phyloP scores from a whole-genome alignment of 1,140 invertebrate genomes.

The Apis cerana region DNA sequence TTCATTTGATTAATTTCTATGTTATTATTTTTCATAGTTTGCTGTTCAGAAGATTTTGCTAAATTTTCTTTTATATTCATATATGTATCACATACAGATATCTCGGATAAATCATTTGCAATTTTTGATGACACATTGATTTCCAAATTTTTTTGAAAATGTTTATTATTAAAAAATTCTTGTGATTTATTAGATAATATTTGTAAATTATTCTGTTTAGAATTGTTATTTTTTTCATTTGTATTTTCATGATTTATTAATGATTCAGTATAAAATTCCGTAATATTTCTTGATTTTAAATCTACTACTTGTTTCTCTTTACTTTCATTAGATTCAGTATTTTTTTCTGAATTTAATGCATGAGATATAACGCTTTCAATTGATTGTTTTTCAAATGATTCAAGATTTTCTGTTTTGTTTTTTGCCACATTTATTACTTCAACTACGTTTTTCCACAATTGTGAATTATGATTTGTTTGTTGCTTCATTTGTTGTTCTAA shows the following conservation, averaged over 20 bases:
- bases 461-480: constrained; percentile 8
- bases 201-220: neutral
- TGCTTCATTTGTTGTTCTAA: constrained; percentile 37
- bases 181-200: neutral
- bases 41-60: neutral
- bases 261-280: neutral
- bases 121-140: neutral
- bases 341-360: no score
- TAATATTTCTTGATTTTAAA: neutral
- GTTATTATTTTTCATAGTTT: neutral
- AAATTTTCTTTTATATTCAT: neutral
- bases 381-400: neutral
- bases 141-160: neutral
- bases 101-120: no score
- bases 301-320: neutral
- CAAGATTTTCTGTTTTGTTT: constrained; percentile 41
- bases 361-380: neutral
- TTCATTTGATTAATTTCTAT: neutral
- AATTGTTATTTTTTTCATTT: neutral
- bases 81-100: no score
- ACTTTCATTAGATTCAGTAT: neutral
- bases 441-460: constrained; percentile 54
- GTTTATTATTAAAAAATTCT: neutral
- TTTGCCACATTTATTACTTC: constrained; percentile 68
- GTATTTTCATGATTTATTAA: neutral